These are phyloP conservation scores for Scaeva pyrastri DNA, from an alignment of 2,888 invertebrate species.

Conservation along the genomic window DNA sequence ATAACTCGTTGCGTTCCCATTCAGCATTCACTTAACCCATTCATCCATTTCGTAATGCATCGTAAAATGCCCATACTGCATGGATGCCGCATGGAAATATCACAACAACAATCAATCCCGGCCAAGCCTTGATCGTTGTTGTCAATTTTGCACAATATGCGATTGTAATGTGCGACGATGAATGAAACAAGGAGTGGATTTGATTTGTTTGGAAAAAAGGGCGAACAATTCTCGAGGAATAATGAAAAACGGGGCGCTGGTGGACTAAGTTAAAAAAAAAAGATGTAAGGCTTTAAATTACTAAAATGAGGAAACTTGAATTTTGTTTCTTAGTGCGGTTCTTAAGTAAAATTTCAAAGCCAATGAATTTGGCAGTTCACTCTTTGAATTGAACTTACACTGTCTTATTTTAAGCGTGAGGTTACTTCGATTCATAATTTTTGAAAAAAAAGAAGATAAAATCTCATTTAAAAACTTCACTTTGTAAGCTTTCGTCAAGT, in stretches of 20 bases:
- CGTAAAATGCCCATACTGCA: conserved; percentile 39
- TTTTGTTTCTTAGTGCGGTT: too few relatives aligned
- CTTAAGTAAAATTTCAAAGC: too few relatives aligned
- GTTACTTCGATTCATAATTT: too few relatives aligned
- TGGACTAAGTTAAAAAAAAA: too few relatives aligned
- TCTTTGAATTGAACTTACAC: too few relatives aligned
- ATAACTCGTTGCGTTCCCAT: conserved; percentile 62
- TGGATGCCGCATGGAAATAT: conserved; percentile 29
- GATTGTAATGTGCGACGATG: conserved; percentile 49
- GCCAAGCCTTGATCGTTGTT: conserved; percentile 68
- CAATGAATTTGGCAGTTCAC: too few relatives aligned
- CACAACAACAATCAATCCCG: conserved; percentile 52
- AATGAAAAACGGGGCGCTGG: not conserved
- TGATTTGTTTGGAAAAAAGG: not conserved
- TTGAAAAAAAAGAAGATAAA: too few relatives aligned
- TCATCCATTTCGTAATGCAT: conserved; percentile 64
- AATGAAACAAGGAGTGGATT: conserved; percentile 39
- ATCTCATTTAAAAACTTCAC: too few relatives aligned
- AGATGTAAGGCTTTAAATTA: too few relatives aligned
- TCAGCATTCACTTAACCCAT: conserved; percentile 73
- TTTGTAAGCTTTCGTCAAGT: too few relatives aligned
- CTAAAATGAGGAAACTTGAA: too few relatives aligned
- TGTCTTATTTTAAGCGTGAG: too few relatives aligned
- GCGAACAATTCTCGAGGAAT: not conserved
- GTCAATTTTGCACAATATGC: conserved; percentile 66